Percentiles rank a stretch among this genome's conserved stretches.
Conservation (phyloP, 1,140 invertebrate species). For the Nylanderia fulva region DNA sequence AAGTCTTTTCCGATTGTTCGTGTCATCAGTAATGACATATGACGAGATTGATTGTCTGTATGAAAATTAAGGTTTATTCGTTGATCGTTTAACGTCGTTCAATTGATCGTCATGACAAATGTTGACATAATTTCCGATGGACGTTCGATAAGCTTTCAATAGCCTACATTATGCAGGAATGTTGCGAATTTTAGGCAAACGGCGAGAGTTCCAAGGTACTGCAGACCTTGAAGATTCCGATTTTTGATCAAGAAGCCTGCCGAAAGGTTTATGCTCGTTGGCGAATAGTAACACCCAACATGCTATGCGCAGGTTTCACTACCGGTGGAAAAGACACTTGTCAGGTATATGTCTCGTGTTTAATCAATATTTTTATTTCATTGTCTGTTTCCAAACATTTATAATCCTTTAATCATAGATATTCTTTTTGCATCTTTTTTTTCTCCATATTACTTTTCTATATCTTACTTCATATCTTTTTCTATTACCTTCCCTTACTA, state of each 20-base stretch:
- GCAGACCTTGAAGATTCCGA: constrained; percentile 17
- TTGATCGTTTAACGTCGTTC: constrained; percentile 61
- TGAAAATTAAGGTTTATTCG: constrained; percentile 70
- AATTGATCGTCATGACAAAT: constrained; percentile 51
- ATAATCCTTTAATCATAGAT: not conserved
- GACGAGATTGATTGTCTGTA: constrained; percentile 58
- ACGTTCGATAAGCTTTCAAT: not conserved
- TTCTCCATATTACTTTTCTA: no score
- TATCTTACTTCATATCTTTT: not conserved
- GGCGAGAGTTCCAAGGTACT: constrained; percentile 38
- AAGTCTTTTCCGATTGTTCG: constrained; percentile 72
- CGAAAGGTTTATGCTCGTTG: constrained; percentile 5
- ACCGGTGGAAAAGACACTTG: constrained; percentile 78
- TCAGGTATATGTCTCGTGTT: constrained; percentile 62
- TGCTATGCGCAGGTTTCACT: constrained; percentile 80
- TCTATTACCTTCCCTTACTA: not conserved
- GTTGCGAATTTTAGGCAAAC: constrained; percentile 25
- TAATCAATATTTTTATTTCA: not conserved
- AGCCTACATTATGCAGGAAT: not conserved
- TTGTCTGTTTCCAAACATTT: not conserved
- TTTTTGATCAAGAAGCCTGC: constrained; percentile 54
- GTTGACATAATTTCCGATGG: not conserved
- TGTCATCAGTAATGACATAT: constrained; percentile 37
- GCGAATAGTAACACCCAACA: constrained; percentile 68
- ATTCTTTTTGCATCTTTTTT: not conserved